phyloP scores from a whole-genome alignment of 2,113 vertebrate species.

The Ceyx cyanopectus region DNA sequence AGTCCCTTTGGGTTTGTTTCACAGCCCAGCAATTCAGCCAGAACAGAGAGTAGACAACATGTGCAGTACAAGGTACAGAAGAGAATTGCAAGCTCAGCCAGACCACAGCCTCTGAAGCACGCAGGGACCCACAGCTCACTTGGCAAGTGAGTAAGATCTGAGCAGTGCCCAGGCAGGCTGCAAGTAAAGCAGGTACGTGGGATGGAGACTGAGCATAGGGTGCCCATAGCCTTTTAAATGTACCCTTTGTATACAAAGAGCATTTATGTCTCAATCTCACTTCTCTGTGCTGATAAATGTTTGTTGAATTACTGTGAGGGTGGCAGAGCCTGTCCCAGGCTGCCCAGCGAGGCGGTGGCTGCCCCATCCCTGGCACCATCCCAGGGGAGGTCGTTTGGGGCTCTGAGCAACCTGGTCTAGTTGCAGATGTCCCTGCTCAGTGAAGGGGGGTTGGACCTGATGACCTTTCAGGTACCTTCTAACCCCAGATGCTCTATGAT shows the following conservation, averaged over 20 bases:
- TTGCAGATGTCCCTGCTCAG: background rate
- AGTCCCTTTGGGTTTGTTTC: background rate
- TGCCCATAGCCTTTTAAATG: background rate
- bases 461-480: background rate
- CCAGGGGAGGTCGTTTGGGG: background rate
- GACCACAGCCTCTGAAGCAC: background rate
- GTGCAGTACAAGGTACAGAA: accelerated
- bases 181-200: background rate
- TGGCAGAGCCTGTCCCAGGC: background rate
- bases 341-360: background rate
- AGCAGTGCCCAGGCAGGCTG: background rate
- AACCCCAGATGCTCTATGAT: background rate
- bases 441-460: background rate
- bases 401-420: background rate
- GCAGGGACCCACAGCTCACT: background rate
- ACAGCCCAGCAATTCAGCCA: background rate
- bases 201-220: background rate
- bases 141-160: background rate
- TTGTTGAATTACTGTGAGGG: background rate
- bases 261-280: background rate
- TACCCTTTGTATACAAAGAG: background rate
- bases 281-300: background rate
- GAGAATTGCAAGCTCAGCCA: background rate
- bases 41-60: background rate
- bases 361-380: background rate